Evolutionary conservation across 2,888 invertebrate genomes (phyloP).

Genomic region (Gerris lacustris): DNA sequence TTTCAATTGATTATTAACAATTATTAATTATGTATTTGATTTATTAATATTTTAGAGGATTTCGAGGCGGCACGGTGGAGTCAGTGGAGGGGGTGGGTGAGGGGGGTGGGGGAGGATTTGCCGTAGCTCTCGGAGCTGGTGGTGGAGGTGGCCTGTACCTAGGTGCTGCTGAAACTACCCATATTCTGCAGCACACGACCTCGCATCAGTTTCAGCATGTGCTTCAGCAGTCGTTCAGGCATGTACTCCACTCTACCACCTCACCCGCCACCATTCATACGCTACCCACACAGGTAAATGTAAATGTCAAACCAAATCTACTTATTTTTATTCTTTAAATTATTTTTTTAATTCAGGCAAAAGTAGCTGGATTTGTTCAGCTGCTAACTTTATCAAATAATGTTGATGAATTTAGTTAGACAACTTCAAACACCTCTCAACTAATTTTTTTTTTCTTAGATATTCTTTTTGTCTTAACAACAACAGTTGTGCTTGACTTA

Average conservation of each 20-base stretch:
- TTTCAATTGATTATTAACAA: too few relatives aligned
- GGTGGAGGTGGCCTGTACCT: conserved; percentile 26
- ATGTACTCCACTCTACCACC: conserved; percentile 18
- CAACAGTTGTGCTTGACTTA: too few relatives aligned
- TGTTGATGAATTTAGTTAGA: too few relatives aligned
- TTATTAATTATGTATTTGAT: too few relatives aligned
- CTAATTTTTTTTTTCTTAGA: too few relatives aligned
- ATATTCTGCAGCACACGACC: conserved; percentile 6
- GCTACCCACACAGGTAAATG: not conserved
- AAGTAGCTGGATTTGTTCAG: too few relatives aligned
- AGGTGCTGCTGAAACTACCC: not conserved
- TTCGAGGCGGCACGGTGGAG: conserved; percentile 19
- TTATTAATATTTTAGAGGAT: conserved; percentile 4
- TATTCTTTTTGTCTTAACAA: too few relatives aligned
- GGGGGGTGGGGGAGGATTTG: conserved; percentile 18
- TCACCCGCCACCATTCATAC: conserved; percentile 20
- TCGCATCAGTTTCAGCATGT: conserved; percentile 20
- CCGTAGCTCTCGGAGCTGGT: conserved; percentile 19
- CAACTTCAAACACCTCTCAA: too few relatives aligned
- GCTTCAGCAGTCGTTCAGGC: conserved; percentile 24
- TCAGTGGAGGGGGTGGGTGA: conserved; percentile 7
- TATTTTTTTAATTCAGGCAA: too few relatives aligned
- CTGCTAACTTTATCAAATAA: too few relatives aligned
- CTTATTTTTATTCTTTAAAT: too few relatives aligned
- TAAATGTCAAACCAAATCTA: not conserved